A percentile compares a stretch with the other conserved stretches of the same genome.
These are phyloP conservation scores for Cyprinella venusta DNA, from an alignment of 2,797 vertebrate species.

Conservation along the genomic window DNA sequence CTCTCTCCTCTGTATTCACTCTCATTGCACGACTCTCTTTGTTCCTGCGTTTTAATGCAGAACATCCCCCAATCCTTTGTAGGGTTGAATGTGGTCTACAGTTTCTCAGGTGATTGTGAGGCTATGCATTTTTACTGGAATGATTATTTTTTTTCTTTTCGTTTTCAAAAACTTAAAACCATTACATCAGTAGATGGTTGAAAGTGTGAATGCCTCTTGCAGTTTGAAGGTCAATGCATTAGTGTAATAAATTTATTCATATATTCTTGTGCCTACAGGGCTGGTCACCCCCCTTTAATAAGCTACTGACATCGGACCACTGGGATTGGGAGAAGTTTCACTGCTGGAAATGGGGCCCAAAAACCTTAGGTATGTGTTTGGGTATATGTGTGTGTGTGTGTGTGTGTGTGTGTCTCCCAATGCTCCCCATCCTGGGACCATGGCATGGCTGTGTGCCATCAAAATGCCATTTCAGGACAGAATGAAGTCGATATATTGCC, in stretches of 20 bases:
- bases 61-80: not conserved
- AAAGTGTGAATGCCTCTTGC: constrained; percentile 68
- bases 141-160: not conserved
- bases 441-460: constrained; percentile 22
- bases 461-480: constrained; percentile 35
- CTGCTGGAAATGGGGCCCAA: constrained; percentile 63
- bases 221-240: constrained; percentile 74
- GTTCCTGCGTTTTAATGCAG: not conserved
- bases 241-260: constrained; percentile 78
- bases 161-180: constrained; percentile 9
- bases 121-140: constrained; percentile 1
- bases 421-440: constrained; percentile 10
- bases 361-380: constrained; percentile 56
- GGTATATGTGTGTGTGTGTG: constrained; percentile 1
- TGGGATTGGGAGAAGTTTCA: constrained; percentile 68
- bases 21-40: not conserved
- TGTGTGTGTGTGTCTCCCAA: not conserved
- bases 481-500: constrained; percentile 33
- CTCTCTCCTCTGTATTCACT: not conserved
- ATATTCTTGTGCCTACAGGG: constrained; percentile 62
- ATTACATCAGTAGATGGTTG: constrained; percentile 62
- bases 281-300: constrained; percentile 70
- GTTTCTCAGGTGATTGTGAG: not conserved
- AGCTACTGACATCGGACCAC: constrained; percentile 71
- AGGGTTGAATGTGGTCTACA: not conserved